phyloP scores from a whole-genome alignment of 2,797 vertebrate species.

The Pygocentrus nattereri region DNA sequence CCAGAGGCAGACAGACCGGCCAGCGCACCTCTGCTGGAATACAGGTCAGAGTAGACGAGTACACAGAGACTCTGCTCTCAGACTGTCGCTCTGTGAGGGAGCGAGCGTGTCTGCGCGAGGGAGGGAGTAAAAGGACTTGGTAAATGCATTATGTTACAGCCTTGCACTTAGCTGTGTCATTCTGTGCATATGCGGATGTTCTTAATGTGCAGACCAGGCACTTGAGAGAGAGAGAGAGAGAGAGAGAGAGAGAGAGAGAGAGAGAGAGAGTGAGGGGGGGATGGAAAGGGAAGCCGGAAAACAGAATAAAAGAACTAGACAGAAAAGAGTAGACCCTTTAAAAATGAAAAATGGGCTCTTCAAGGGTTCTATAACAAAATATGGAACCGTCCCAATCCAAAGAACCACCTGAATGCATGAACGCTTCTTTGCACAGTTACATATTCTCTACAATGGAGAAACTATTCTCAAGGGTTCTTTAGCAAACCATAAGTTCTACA shows the following conservation, averaged over 20 bases:
- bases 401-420: too few species aligned
- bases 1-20: constrained; percentile 42
- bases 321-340: background rate
- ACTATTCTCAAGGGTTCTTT: too few species aligned
- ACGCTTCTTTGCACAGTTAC: too few species aligned
- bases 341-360: too few species aligned
- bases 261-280: background rate
- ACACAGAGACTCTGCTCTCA: background rate
- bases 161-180: constrained; percentile 64
- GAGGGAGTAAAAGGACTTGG: constrained; percentile 53
- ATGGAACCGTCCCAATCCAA: too few species aligned
- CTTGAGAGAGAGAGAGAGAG: constrained; percentile 33
- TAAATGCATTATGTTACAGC: constrained; percentile 63
- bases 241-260: constrained; percentile 10
- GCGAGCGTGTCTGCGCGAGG: background rate
- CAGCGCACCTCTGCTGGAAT: constrained; percentile 51
- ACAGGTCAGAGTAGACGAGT: constrained; percentile 28
- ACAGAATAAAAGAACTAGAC: background rate
- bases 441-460: too few species aligned
- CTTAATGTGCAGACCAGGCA: constrained; percentile 54
- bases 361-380: too few species aligned
- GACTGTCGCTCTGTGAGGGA: background rate
- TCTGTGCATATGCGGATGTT: constrained; percentile 57
- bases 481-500: too few species aligned
- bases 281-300: background rate